Evolutionary conservation across 2,797 vertebrate genomes (phyloP).

Genomic region (Amblyopsis hoosieri): DNA sequence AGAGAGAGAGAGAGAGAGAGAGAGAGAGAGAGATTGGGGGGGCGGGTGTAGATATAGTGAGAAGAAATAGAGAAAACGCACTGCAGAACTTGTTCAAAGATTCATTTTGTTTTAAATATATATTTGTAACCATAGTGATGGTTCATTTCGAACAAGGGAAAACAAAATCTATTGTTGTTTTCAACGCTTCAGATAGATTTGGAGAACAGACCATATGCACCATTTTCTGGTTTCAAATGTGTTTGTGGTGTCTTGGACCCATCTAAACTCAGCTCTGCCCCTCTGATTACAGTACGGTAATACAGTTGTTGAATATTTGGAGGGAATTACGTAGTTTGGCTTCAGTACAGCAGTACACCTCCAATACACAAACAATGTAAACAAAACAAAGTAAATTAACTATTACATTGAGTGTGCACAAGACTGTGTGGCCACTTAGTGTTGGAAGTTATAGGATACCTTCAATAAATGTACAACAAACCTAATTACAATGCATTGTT

Average conservation of each 20-base stretch:
- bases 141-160: slow-evolving; percentile 39
- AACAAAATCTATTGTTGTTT: slow-evolving; percentile 6
- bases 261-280: too few species aligned
- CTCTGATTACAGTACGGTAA: too few species aligned
- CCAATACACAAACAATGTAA: too few species aligned
- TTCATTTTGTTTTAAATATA: slow-evolving; percentile 62
- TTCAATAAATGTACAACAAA: slow-evolving; percentile 3
- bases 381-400: too few species aligned
- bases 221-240: too few species aligned
- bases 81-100: slow-evolving; percentile 49
- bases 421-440: background rate
- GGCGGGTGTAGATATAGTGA: background rate
- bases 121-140: slow-evolving; percentile 68
- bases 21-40: slow-evolving; percentile 42
- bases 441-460: background rate
- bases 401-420: too few species aligned
- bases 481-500: background rate
- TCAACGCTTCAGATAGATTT: background rate
- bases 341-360: too few species aligned
- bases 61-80: background rate
- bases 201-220: background rate
- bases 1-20: slow-evolving; percentile 33
- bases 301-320: too few species aligned
- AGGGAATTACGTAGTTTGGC: too few species aligned
- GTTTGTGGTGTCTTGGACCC: too few species aligned